These are phyloP conservation scores for Battus philenor DNA, from an alignment of 1,140 invertebrate species.

Conservation along the genomic window DNA sequence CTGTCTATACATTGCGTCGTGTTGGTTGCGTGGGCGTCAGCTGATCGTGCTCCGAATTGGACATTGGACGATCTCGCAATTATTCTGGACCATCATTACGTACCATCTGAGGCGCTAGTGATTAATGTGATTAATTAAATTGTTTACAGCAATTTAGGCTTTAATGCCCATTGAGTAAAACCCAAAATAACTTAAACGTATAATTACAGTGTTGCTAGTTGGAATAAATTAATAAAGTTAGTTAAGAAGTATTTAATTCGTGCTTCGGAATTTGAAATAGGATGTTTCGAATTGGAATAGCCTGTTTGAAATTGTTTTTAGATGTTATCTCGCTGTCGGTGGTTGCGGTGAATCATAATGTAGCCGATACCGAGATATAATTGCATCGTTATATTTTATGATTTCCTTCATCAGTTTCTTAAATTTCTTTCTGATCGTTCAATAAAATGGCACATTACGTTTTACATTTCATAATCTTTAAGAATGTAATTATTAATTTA, in stretches of 20 bases:
- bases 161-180: conserved; percentile 1
- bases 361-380: background rate
- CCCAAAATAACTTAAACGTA: background rate
- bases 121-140: conserved; percentile 12
- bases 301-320: conserved; percentile 5
- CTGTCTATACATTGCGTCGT: conserved; percentile 8
- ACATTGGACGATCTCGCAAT: conserved; percentile 14
- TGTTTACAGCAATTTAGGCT: conserved; percentile 3
- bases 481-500: no score
- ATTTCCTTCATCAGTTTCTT: conserved; percentile 1
- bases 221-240: conserved; percentile 8
- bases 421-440: background rate
- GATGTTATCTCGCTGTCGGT: conserved; percentile 6
- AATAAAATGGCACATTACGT: no score
- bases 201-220: no score
- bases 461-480: no score
- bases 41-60: conserved; percentile 9
- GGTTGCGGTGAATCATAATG: background rate
- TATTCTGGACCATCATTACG: conserved; percentile 8
- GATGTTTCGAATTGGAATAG: conserved; percentile 6
- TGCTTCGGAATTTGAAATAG: conserved; percentile 2
- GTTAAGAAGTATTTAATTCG: background rate
- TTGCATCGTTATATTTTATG: conserved; percentile 7
- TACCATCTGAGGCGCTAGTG: conserved; percentile 8
- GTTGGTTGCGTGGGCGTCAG: background rate